Conservation (phyloP, 2,888 invertebrate genomes). For the Pharmacophagus antenor region DNA sequence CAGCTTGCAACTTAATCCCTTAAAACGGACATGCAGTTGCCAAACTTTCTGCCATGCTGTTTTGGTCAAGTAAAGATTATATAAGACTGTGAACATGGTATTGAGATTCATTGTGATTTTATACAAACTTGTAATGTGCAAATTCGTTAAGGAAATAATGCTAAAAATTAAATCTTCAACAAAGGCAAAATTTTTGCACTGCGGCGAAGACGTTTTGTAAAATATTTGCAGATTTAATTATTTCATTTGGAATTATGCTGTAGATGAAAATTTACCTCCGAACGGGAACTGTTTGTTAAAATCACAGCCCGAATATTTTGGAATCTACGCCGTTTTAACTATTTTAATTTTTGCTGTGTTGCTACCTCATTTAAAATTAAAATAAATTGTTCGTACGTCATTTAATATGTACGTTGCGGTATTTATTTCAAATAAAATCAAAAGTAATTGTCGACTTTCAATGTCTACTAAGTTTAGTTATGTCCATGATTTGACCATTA, state of each 20-base stretch:
- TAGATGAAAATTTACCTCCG: slow-evolving; percentile 19
- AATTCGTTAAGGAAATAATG: background rate
- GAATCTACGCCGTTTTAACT: slow-evolving; percentile 4
- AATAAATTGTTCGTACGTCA: background rate
- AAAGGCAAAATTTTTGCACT: slow-evolving; percentile 8
- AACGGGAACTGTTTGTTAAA: slow-evolving; percentile 19
- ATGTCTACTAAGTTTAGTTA: no score
- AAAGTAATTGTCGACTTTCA: no score
- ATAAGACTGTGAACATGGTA: background rate
- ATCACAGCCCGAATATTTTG: slow-evolving; percentile 4
- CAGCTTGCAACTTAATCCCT: background rate
- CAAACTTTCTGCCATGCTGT: background rate
- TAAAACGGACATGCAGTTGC: slow-evolving; percentile 4
- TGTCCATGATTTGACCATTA: no score
- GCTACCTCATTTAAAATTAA: background rate
- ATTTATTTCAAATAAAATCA: no score
- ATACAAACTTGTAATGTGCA: background rate
- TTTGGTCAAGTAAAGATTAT: background rate
- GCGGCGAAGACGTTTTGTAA: slow-evolving; percentile 11
- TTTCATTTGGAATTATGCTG: slow-evolving; percentile 14
- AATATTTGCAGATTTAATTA: slow-evolving; percentile 25
- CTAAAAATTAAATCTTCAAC: background rate
- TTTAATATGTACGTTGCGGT: background rate
- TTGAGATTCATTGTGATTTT: background rate
- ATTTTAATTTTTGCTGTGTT: slow-evolving; percentile 10